phyloP scores from a whole-genome alignment of 1,140 invertebrate species.

The Odontomachus brunneus region DNA sequence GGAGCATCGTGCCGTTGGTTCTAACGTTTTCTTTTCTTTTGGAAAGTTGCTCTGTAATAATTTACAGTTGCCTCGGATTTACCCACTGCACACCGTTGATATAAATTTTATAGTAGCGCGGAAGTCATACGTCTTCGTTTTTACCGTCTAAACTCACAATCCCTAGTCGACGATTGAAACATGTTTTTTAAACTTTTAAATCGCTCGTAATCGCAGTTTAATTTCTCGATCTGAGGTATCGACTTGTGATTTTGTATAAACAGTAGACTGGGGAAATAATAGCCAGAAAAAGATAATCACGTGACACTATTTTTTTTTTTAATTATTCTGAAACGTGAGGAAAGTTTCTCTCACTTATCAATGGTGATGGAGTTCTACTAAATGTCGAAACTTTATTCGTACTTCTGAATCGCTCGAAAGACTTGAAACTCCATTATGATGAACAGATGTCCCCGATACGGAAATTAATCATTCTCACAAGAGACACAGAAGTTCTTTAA shows the following conservation, averaged over 20 bases:
- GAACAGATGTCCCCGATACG: conserved; percentile 49
- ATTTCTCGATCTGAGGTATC: not conserved
- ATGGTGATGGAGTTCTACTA: conserved; percentile 42
- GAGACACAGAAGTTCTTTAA: conserved; percentile 21
- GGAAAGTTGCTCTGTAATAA: no score
- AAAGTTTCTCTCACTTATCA: conserved; percentile 55
- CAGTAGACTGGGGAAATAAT: not conserved
- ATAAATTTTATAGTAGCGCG: no score
- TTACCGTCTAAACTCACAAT: no score
- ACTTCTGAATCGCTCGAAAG: conserved; percentile 42
- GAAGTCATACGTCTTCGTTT: no score
- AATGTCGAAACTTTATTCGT: conserved; percentile 40
- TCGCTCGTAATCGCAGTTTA: no score
- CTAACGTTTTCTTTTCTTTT: no score
- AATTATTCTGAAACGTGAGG: conserved; percentile 31
- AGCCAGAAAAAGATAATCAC: not conserved
- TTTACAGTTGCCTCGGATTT: no score
- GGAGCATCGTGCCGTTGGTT: no score
- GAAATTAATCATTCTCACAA: conserved; percentile 46
- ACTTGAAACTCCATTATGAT: conserved; percentile 34
- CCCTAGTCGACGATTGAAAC: no score
- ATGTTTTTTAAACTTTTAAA: no score
- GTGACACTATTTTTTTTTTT: not conserved
- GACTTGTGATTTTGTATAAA: not conserved
- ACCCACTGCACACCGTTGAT: no score